phyloP scores from a whole-genome alignment of 1,140 invertebrate genomes.

The Archegozetes longisetosus region DNA sequence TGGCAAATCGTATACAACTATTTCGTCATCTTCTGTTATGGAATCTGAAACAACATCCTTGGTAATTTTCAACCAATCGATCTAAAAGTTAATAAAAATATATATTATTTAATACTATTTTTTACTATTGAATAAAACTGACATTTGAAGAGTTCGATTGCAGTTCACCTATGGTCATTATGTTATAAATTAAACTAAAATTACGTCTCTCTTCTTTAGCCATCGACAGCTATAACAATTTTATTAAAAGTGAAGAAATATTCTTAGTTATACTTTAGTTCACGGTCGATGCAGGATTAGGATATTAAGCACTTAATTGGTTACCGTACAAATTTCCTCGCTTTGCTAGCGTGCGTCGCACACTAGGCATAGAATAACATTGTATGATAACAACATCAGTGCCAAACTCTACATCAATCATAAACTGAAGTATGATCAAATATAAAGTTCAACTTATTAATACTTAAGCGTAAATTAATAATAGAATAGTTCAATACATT shows the following conservation, averaged over 20 bases:
- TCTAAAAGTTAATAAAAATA: slow-evolving; percentile 4
- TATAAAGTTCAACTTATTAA: too few relatives aligned
- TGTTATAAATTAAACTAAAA: slow-evolving; percentile 16
- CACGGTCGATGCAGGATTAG: too few relatives aligned
- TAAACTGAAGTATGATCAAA: too few relatives aligned
- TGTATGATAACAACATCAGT: too few relatives aligned
- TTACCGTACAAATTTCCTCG: too few relatives aligned
- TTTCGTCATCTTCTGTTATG: slow-evolving; percentile 9
- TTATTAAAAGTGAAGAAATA: too few relatives aligned
- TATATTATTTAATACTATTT: neutral
- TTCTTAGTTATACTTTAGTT: too few relatives aligned
- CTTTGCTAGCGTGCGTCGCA: too few relatives aligned
- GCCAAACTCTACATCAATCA: too few relatives aligned
- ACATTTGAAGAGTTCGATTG: slow-evolving; percentile 12
- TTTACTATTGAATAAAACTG: slow-evolving; percentile 26
- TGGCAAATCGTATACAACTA: slow-evolving; percentile 15
- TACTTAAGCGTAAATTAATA: too few relatives aligned
- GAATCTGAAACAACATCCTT: neutral
- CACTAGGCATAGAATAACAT: too few relatives aligned
- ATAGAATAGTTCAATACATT: neutral
- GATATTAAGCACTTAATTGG: too few relatives aligned
- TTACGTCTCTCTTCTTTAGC: slow-evolving; percentile 17
- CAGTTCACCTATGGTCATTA: slow-evolving; percentile 13
- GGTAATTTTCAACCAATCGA: slow-evolving; percentile 11
- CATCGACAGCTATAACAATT: slow-evolving; percentile 10